Conservation (phyloP, 2,113 vertebrate species). For the Platycercus adscitus region DNA sequence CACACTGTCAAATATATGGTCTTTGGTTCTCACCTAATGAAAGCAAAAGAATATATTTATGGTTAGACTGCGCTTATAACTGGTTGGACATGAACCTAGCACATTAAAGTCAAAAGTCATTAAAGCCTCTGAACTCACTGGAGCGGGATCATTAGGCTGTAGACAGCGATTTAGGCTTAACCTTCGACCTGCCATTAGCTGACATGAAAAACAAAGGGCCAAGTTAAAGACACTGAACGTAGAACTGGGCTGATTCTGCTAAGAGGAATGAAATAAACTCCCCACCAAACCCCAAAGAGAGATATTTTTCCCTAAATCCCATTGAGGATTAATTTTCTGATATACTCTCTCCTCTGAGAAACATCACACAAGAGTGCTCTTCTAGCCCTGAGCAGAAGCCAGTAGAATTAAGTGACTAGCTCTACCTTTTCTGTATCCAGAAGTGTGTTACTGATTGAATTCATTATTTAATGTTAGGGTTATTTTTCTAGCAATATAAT, state of each 20-base stretch:
- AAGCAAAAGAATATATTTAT: slow-evolving; percentile 21
- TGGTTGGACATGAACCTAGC: not conserved
- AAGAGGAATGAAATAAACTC: not conserved
- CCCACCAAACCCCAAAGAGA: not conserved
- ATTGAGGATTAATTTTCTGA: not conserved
- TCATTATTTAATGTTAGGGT: not conserved
- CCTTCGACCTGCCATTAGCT: not conserved
- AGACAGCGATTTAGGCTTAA: not conserved
- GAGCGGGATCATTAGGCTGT: not conserved
- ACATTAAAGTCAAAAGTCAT: not conserved
- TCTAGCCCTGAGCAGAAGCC: not conserved
- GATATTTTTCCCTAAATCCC: not conserved
- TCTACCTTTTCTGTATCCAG: not conserved
- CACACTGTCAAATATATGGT: slow-evolving; percentile 86
- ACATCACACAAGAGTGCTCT: not conserved
- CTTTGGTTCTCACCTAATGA: slow-evolving; percentile 90
- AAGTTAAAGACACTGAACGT: not conserved
- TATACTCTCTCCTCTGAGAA: not conserved
- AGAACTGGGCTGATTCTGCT: not conserved
- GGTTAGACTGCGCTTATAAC: not conserved
- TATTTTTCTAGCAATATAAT: not conserved
- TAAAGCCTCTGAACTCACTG: not conserved
- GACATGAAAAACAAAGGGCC: not conserved
- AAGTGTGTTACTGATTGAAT: not conserved
- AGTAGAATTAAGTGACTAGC: not conserved